A percentile compares a stretch with the other conserved stretches of the same genome.
Conservation (phyloP, 2,888 invertebrate genomes). For the Galerucella nymphaeae region DNA sequence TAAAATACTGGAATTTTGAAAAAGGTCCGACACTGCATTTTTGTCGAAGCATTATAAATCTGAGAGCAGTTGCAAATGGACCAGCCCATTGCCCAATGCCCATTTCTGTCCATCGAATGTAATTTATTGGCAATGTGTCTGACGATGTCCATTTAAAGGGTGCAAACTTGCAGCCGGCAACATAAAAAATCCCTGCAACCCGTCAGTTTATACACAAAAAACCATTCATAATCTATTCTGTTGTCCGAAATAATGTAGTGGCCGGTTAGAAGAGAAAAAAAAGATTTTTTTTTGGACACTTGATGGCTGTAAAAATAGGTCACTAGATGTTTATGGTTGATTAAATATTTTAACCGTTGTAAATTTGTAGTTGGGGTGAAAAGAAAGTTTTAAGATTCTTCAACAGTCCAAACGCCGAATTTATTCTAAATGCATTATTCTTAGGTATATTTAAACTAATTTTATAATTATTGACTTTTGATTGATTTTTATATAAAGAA, state of each 20-base stretch:
- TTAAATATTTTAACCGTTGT: conserved; percentile 42
- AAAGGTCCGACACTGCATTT: conserved; percentile 18
- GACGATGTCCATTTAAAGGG: conserved; percentile 59
- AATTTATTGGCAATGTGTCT: conserved; percentile 59
- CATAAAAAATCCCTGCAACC: conserved; percentile 59
- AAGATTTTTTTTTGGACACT: conserved; percentile 33
- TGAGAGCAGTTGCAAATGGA: conserved; percentile 54
- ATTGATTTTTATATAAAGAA: too few relatives aligned
- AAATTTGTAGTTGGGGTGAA: conserved; percentile 30
- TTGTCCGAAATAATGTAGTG: conserved; percentile 54
- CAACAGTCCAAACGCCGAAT: background rate
- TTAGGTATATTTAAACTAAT: too few relatives aligned
- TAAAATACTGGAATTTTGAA: background rate
- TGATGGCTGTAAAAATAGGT: conserved; percentile 37
- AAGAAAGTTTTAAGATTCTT: conserved; percentile 15
- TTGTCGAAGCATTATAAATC: conserved; percentile 10
- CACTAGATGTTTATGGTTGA: conserved; percentile 36
- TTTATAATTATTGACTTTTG: too few relatives aligned
- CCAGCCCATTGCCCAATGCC: conserved; percentile 40
- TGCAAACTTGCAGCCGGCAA: conserved; percentile 53
- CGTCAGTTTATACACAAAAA: conserved; percentile 56
- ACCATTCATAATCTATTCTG: conserved; percentile 56
- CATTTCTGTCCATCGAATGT: conserved; percentile 55
- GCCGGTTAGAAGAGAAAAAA: conserved; percentile 41
- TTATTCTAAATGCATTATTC: background rate